These are phyloP conservation scores for Enteromius treurensis DNA, from an alignment of 2,797 vertebrate genomes.

Conservation along the genomic window DNA sequence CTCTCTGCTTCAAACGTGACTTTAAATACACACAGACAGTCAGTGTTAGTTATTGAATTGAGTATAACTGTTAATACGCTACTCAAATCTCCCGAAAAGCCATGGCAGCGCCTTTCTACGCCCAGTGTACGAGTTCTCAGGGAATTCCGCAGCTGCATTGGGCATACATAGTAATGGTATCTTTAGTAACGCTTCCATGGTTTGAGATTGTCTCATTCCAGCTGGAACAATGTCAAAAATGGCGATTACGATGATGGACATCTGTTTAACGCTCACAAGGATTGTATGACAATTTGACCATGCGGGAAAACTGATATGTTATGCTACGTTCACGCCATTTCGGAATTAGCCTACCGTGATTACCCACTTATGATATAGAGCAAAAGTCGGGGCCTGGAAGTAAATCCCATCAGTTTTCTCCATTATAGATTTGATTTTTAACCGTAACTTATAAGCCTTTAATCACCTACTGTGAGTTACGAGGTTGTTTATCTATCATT, in stretches of 20 bases:
- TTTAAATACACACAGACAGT: constrained; percentile 22
- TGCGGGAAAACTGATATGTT: not conserved
- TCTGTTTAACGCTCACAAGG: constrained; percentile 2
- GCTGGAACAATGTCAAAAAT: not conserved
- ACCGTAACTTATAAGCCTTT: not conserved
- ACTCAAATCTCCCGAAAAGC: constrained; percentile 68
- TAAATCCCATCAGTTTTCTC: not conserved
- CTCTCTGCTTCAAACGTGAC: constrained; percentile 26
- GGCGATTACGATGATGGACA: not conserved
- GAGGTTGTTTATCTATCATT: not conserved
- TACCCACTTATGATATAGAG: not conserved
- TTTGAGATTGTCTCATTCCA: constrained; percentile 21
- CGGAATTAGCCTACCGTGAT: not conserved
- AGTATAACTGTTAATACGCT: constrained; percentile 53
- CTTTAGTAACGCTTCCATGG: constrained; percentile 44
- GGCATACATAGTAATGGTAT: constrained; percentile 58
- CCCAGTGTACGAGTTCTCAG: constrained; percentile 79
- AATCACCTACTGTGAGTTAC: not conserved
- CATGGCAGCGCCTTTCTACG: constrained; percentile 63
- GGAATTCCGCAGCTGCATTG: constrained; percentile 77
- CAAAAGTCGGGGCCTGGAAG: not conserved
- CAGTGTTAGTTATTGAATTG: constrained; percentile 26
- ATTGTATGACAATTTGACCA: constrained; percentile 35
- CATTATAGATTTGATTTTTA: not conserved
- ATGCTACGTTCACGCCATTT: constrained; percentile 4